These are phyloP conservation scores for Yponomeuta plumbellus DNA, from an alignment of 2,888 invertebrate genomes.

Conservation along the genomic window DNA sequence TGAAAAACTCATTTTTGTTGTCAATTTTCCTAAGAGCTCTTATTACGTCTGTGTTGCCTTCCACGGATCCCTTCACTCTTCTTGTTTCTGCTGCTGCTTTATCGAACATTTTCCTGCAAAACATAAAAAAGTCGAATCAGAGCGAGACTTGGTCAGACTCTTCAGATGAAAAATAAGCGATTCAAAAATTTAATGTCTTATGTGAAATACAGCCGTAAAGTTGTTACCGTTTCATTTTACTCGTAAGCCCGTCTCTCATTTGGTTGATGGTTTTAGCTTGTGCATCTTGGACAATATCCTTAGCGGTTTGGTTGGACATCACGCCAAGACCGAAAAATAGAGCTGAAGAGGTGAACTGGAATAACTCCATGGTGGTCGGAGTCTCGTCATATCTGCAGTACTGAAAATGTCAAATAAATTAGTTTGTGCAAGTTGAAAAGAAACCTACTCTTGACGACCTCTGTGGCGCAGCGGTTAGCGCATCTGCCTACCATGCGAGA, in stretches of 20 bases:
- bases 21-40: slow-evolving; percentile 37
- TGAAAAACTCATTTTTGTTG: slow-evolving; percentile 36
- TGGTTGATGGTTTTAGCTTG: slow-evolving; percentile 35
- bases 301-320: slow-evolving; percentile 37
- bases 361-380: slow-evolving; percentile 27
- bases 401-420: slow-evolving; percentile 19
- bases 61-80: slow-evolving; percentile 37
- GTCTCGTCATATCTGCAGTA: slow-evolving; percentile 22
- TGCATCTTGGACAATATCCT: slow-evolving; percentile 36
- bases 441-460: too few relatives aligned
- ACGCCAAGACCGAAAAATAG: slow-evolving; percentile 38
- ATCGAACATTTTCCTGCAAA: slow-evolving; percentile 52
- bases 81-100: slow-evolving; percentile 54
- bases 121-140: neutral
- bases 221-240: slow-evolving; percentile 32
- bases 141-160: too few relatives aligned
- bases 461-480: too few relatives aligned
- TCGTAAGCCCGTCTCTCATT: slow-evolving; percentile 32
- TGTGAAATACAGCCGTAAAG: neutral
- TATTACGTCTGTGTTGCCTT: slow-evolving; percentile 54
- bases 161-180: too few relatives aligned
- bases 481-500: too few relatives aligned
- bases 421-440: neutral
- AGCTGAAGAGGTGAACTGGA: slow-evolving; percentile 34
- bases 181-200: too few relatives aligned